These are phyloP conservation scores for Paradoxurus hermaphroditus DNA, from an alignment of 2,113 vertebrate species.

Conservation along the genomic window DNA sequence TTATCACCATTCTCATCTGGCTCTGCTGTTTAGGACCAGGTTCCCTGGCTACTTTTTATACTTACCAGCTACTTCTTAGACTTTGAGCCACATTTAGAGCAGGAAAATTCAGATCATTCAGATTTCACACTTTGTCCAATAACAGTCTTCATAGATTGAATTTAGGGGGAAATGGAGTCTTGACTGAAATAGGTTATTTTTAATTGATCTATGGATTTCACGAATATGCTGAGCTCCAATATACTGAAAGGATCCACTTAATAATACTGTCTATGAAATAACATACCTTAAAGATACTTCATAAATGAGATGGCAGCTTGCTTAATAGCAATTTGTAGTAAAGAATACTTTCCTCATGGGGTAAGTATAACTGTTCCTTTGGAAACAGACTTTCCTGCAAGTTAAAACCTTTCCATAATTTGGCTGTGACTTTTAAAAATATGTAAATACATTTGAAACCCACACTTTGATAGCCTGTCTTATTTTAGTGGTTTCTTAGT, in stretches of 20 bases:
- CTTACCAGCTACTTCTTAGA: not conserved
- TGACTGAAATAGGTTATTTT: not conserved
- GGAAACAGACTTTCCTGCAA: conserved; percentile 21
- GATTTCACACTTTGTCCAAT: not conserved
- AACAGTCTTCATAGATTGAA: not conserved
- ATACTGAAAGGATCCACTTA: not conserved
- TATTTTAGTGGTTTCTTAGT: conserved; percentile 22
- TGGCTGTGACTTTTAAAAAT: conserved; percentile 1
- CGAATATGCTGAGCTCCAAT: not conserved
- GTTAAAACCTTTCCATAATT: conserved; percentile 25
- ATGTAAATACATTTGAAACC: not conserved
- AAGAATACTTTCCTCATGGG: not conserved
- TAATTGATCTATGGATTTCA: not conserved
- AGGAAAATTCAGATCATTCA: not conserved
- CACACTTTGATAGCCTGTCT: not conserved
- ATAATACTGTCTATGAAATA: conserved; percentile 27
- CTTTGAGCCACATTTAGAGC: conserved; percentile 29
- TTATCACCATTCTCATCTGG: not conserved
- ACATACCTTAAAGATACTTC: conserved; percentile 13
- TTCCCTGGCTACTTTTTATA: not conserved
- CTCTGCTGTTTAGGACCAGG: not conserved
- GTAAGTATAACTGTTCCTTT: not conserved
- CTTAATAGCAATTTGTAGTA: not conserved
- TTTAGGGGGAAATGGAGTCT: not conserved
- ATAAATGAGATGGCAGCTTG: not conserved